These are phyloP conservation scores for Barbus barbus DNA, from an alignment of 2,113 vertebrate species.

Conservation along the genomic window DNA sequence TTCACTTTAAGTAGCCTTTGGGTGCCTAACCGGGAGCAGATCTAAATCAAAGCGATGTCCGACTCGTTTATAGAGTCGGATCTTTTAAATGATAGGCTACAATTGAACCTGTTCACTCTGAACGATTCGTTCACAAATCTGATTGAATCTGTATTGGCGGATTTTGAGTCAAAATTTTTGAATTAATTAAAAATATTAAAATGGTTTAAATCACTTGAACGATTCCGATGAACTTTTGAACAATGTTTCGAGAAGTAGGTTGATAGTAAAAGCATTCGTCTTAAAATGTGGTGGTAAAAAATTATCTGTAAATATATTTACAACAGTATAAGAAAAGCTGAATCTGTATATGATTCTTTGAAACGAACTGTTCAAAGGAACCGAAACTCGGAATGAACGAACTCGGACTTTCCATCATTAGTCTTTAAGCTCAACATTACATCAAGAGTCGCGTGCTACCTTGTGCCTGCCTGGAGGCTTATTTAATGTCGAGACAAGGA, in stretches of 20 bases:
- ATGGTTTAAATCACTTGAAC: too few species aligned
- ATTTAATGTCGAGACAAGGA: neutral
- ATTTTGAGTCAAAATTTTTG: too few species aligned
- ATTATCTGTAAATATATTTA: neutral
- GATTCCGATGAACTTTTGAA: neutral
- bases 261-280: neutral
- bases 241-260: neutral
- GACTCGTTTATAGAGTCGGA: neutral
- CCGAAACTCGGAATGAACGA: neutral
- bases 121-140: neutral
- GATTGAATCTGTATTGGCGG: too few species aligned
- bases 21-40: neutral
- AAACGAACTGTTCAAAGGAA: neutral
- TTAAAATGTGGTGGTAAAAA: neutral
- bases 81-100: neutral
- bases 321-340: neutral
- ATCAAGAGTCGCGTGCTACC: slow-evolving; percentile 15
- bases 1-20: neutral
- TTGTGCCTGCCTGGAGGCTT: neutral
- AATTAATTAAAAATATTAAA: too few species aligned
- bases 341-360: neutral
- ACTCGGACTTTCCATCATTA: neutral
- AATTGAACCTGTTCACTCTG: neutral
- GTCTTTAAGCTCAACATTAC: neutral
- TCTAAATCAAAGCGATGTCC: neutral